phyloP scores from a whole-genome alignment of 2,888 invertebrate genomes.

The Lycophotia porphyrea region DNA sequence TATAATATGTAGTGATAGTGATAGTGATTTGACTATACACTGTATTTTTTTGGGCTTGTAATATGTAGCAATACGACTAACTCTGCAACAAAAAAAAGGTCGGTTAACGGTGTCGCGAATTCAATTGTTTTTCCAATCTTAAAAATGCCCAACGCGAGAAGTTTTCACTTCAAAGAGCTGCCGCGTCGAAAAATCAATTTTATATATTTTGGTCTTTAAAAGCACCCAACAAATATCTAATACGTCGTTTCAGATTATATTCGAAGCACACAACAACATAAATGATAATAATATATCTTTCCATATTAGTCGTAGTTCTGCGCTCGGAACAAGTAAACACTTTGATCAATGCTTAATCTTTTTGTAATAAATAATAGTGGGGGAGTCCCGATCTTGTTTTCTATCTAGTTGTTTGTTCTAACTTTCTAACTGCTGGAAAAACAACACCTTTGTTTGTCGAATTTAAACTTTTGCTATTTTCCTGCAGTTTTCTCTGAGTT shows the following conservation, averaged over 20 bases:
- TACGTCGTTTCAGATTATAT: neutral
- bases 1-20: no score
- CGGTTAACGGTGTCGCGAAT: no score
- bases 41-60: no score
- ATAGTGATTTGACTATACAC: no score
- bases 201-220: neutral
- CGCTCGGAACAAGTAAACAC: constrained; percentile 51
- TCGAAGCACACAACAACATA: neutral
- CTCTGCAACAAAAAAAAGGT: no score
- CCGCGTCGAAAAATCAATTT: no score
- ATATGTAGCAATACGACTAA: no score
- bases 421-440: constrained; percentile 21
- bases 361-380: constrained; percentile 45
- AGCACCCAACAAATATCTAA: neutral
- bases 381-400: constrained; percentile 46
- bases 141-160: no score
- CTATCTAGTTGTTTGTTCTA: constrained; percentile 44
- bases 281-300: constrained; percentile 5
- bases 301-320: neutral
- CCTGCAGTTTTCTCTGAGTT: neutral
- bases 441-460: constrained; percentile 35
- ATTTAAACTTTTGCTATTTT: constrained; percentile 24
- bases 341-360: constrained; percentile 50
- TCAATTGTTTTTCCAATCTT: no score
- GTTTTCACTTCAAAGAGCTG: no score